Base-by-base conservation (phyloP, 92 coral and sea anemone species). In the Micromussa lordhowensis region DNA sequence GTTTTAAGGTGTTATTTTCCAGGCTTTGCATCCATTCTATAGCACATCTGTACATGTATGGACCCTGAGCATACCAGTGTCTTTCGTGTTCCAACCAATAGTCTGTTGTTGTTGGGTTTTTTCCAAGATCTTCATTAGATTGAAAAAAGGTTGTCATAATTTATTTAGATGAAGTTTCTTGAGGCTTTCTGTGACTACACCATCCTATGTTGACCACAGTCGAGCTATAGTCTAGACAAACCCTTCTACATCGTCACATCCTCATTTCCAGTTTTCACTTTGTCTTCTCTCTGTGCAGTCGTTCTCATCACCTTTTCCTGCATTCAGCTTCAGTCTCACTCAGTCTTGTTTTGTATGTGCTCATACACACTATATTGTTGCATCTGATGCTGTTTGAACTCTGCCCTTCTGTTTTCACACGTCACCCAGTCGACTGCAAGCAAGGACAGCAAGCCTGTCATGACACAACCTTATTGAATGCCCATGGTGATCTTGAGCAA, bases 151-250 rank as follows among this genome's bases (percentile, higher is more conserved):
- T 44, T 44, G 53, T 84, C 85, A 64, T 84, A 35, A 79, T 57
- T 86, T 79, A 16, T 78, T 66, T 70, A 79, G 80, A 38, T 79
- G n/a, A n/a, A n/a, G 85, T 53, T 79, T 87, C 90, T 53, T 79
- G 71, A 79, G 79, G 71, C 80, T 80, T 80, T 79, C 85, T 28
- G 79, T 87, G 63, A 85, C 90, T 66, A 49, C 80, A 78, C 89
- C 84, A 63, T 86, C 84, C 64, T 77, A 0, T 51, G 40, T 38
- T 86, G n/a, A n/a, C n/a, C 68, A 86, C 78, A 26, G 89, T 86
- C 89, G 84, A 77, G n/a, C n/a, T n/a, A n/a, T n/a, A n/a, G n/a
- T n/a, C n/a, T 40, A 78, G 34, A 86, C 89, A 58, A 86, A 78
- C 53, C 53, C 82, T 55, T 78, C 68, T 14, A 28, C 68, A 19